Evolutionary conservation across 2,797 vertebrate genomes (phyloP), one percentile per base, ranked within the genome.

Genomic region (Eupleurogrammus muticus): DNA sequence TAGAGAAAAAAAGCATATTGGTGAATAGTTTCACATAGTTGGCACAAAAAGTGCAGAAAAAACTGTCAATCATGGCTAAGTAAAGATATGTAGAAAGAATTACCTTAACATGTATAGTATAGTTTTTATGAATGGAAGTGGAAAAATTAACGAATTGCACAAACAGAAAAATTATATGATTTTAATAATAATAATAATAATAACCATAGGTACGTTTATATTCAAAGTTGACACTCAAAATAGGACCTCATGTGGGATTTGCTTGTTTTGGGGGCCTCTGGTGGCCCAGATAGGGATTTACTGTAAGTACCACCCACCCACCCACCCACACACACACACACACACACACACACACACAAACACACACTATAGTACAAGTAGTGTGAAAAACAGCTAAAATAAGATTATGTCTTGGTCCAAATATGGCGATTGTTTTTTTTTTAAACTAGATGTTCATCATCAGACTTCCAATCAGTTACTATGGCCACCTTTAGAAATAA

Each of bases 281-380:
- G 17, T 21, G 50, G 28, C 10, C 13, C 4, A 10, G 23, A 40
- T 38, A 67, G 48, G 47, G 52, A 19, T 4, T 53, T 9, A 36
- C n/a, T 62, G 36, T 20, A 38, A 66, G 72, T 36, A 50, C 69
- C 65, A 62, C 65, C 47, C 60, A 75, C 49, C 50, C 2, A 28
- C 28, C 3, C 28, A 28, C 28, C 3, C 28, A 28, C 28, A 28
- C 28, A 28, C 28, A 28, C 6, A 28, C 3, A 6, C 28, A n/a
- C 65, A 50, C 60, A 75, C 49, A 53, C 2, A 28, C 28, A 28
- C 28, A 28, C 28, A 28, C 28, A 28, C 28, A 28, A 3, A 28
- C 28, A 28, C 6, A 28, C 3, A 6, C 28, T 3, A 28, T 28
- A 28, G 28, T 3, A 28, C 28, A 28, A 28, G 28, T 28, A 28